Percentiles rank a stretch among this genome's conserved stretches.
These are phyloP conservation scores for Trachelus iudaicus DNA, from an alignment of 2,888 invertebrate species.

Conservation along the genomic window DNA sequence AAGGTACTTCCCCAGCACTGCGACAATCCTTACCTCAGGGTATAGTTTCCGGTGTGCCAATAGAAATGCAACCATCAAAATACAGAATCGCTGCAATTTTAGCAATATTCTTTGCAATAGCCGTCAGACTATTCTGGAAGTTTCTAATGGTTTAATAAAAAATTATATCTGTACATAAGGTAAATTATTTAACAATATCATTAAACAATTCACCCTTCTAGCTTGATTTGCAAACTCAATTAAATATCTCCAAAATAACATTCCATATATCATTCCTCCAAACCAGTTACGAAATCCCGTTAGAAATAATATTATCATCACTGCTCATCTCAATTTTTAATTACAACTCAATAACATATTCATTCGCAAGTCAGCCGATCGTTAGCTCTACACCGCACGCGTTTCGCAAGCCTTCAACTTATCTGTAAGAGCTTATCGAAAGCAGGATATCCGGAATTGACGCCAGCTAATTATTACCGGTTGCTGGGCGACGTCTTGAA, in stretches of 20 bases:
- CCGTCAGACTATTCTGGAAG: slow-evolving; percentile 59
- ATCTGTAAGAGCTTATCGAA: neutral
- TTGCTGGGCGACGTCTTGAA: neutral
- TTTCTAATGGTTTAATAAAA: slow-evolving; percentile 37
- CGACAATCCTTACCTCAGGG: slow-evolving; percentile 70
- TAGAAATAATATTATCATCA: neutral
- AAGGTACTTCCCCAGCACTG: slow-evolving; percentile 64
- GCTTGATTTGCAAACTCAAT: neutral
- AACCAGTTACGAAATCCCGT: neutral
- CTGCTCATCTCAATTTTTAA: neutral
- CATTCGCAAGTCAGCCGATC: neutral
- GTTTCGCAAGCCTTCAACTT: neutral
- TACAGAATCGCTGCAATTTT: slow-evolving; percentile 53
- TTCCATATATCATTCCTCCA: neutral
- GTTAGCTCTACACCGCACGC: neutral
- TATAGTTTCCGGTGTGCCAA: slow-evolving; percentile 68
- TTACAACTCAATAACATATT: neutral
- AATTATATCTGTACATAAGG: neutral
- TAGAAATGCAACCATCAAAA: slow-evolving; percentile 41
- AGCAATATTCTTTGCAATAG: slow-evolving; percentile 50
- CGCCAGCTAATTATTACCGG: neutral
- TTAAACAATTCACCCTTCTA: neutral
- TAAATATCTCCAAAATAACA: neutral
- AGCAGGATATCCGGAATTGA: slow-evolving; percentile 4
- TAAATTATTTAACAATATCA: neutral